Base-by-base conservation (phyloP, 2,888 invertebrate species). In the Spodoptera exigua region DNA sequence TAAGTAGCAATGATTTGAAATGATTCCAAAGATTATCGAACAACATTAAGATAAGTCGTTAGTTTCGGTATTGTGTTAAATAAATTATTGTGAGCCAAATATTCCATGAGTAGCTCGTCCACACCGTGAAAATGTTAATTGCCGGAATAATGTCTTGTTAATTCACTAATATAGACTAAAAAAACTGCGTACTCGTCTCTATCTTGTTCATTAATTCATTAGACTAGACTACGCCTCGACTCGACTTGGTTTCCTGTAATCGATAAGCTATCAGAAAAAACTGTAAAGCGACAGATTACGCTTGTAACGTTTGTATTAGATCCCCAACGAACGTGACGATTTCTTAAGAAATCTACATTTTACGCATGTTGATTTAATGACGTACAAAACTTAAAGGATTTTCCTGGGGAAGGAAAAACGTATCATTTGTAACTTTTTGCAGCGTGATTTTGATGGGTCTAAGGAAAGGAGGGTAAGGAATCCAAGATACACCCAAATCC, bases 41-140 rank as follows among this genome's bases (percentile, higher is more conserved):
- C 74, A 74, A 63, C 53, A 75, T 71, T 78, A 76, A 83, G 72
- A 66, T 59, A 70, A 79, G 84, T 86, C 88, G 88, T 85, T 87
- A 89, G 88, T 76, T 79, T 80, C 78, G 73, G 81, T 84, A 83
- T 80, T 73, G 66, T 74, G 65, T 62, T 46, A 67, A 74, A 79
- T 80, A 80, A 82, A 27, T 69, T 69, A 70, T 78, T 68, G 72
- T n/a, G 76, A 69, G 70, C 60, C 53, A 81, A 78, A 7, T 63
- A 55, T 53, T 69, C 60, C 40, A 59, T 78, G 68, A 69, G 76
- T 70, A 64, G 63, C 51, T n/a, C 45, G 49, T 55, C 43, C 40
- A 41, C 41, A 37, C 61, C 53, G 41, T 59, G 45, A 34, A 44
- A 51, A 62, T 44, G 34, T 13, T 10, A 27, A 52, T 34, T 34